These are phyloP conservation scores for Hexactinellida sp. DNA, from an alignment of 37 sponge, comb jelly and placozoan species.

Conservation along the genomic window DNA sequence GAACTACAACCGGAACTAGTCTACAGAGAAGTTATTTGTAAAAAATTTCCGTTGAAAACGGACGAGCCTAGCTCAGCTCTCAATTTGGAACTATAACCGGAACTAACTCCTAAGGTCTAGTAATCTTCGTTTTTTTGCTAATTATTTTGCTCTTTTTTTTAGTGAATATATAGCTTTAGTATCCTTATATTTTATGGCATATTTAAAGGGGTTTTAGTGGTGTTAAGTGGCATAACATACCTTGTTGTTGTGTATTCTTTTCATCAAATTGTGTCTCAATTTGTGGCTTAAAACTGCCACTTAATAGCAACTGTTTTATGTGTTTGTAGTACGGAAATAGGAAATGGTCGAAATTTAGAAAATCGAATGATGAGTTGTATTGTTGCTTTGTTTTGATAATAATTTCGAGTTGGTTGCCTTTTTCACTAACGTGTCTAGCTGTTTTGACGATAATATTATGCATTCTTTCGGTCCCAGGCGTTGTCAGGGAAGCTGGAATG, in stretches of 20 bases:
- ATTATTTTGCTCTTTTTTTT: not conserved
- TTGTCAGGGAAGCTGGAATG: not conserved
- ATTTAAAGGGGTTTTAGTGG: no score
- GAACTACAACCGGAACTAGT: no score
- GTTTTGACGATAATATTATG: constrained; percentile 82
- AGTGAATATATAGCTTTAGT: not conserved
- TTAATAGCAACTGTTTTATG: constrained; percentile 16
- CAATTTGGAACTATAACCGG: not conserved
- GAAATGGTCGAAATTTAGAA: constrained; percentile 46
- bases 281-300: not conserved
- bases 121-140: not conserved
- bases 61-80: not conserved
- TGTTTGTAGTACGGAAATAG: constrained; percentile 80
- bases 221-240: no score
- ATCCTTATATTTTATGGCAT: no score
- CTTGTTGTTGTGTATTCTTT: not conserved
- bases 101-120: not conserved
- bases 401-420: constrained; percentile 89
- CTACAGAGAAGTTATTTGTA: not conserved
- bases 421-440: constrained; percentile 49
- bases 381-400: constrained; percentile 82
- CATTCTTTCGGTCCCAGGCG: constrained; percentile 63
- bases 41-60: not conserved
- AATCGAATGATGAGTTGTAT: constrained; percentile 77
- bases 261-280: not conserved